Base-by-base conservation (phyloP, 2,888 invertebrate genomes). In the Pristionchus fissidentatus region DNA sequence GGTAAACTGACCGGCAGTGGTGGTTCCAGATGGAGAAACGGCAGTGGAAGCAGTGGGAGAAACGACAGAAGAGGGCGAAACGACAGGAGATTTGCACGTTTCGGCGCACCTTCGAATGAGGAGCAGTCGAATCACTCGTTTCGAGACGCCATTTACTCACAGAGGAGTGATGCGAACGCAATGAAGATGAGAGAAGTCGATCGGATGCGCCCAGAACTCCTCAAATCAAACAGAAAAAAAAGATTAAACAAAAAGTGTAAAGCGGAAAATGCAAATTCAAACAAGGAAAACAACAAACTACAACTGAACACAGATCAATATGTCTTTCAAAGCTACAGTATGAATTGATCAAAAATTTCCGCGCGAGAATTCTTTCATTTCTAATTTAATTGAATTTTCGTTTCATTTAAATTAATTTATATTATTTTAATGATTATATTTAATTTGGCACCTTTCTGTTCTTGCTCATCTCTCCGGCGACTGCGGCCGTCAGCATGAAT, bases 181-280 rank as follows among this genome's bases (percentile, higher is more conserved):
- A 22, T 80, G 80, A 8, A 80, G 80, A 60, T 80, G 80, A 41
- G 60, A 26, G 60, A 80, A 80, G 55, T 80, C 80, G 29, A 80
- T 80, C 1, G 80, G 80, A 60, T 80, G 57, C n/a, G 80, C n/a
- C 80, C 80, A 80, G 60, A 80, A 80, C 29, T 80, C 80, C 80
- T 80, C 22, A 29, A 46, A 49, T 77, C 41, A 29, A 26, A 77
- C 26, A 32, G 29, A n/a, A n/a, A n/a, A n/a, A n/a, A n/a, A n/a
- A n/a, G 10, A 77, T 77, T 49, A 49, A n/a, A 22, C 32, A 32
- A 32, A 46, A 49, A 52, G 29, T 1, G 49, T 15, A 26, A 60
- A 15, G 49, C 19, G 49, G 19, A 49, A 15, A n/a, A n/a, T 15
- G 49, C 13, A 49, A 15, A 10, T 15, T 49, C 49, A 49, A 49